Evolutionary conservation across 2,797 vertebrate genomes (phyloP).

Genomic region (Alosa sapidissima): DNA sequence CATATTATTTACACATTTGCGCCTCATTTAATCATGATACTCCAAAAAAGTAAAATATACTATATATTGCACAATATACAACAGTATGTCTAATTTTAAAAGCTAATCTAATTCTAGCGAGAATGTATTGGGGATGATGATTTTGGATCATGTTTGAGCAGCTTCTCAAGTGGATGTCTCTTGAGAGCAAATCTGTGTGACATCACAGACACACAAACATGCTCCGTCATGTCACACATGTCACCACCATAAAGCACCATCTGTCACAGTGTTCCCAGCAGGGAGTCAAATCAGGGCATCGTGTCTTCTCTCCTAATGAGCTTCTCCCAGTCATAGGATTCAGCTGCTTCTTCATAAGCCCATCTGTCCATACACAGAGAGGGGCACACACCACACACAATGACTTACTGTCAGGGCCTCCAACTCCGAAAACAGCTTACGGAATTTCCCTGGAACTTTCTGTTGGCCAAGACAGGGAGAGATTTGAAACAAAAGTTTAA

Average conservation of each 20-base stretch:
- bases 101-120: background rate
- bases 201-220: constrained; percentile 14
- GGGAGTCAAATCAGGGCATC: background rate
- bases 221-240: constrained; percentile 8
- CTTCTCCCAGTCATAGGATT: background rate
- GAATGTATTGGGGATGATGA: background rate
- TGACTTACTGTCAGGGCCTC: constrained; percentile 92
- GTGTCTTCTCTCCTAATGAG: background rate
- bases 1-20: background rate
- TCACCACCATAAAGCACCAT: background rate
- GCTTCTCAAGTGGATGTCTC: background rate
- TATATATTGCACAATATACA: background rate
- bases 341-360: background rate
- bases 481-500: constrained; percentile 17
- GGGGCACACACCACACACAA: background rate
- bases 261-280: background rate
- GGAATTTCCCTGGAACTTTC: constrained; percentile 98
- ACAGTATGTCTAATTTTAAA: background rate
- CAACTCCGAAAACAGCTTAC: constrained; percentile 94
- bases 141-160: background rate
- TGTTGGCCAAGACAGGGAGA: constrained; percentile 59
- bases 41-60: background rate
- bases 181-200: background rate
- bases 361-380: background rate
- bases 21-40: no score